phyloP scores from a whole-genome alignment of 2,888 invertebrate species.

The Dysmachus trigonus region DNA sequence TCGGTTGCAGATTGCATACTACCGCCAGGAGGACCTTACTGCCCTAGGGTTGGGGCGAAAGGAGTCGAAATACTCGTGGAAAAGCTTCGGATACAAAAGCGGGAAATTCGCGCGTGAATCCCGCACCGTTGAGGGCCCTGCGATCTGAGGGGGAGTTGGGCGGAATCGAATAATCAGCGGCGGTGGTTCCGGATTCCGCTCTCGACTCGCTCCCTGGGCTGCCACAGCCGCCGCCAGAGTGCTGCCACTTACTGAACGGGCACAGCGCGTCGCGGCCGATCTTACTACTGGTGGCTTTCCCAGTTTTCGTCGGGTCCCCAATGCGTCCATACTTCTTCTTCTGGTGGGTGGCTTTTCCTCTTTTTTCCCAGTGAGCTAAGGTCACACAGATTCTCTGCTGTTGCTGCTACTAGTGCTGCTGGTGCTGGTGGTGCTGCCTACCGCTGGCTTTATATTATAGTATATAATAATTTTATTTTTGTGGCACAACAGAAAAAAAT shows the following conservation, averaged over 20 bases:
- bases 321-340: slow-evolving; percentile 36
- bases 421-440: no score
- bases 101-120: slow-evolving; percentile 35
- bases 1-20: background rate
- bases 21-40: background rate
- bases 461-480: no score
- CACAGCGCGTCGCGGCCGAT: background rate
- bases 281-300: slow-evolving; percentile 45
- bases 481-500: background rate
- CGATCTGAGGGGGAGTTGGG: background rate
- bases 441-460: no score
- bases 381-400: slow-evolving; percentile 8
- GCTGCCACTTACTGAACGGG: slow-evolving; percentile 19
- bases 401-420: background rate
- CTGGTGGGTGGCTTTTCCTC: slow-evolving; percentile 3
- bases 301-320: slow-evolving; percentile 47
- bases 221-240: background rate
- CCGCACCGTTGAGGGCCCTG: background rate
- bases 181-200: slow-evolving; percentile 22
- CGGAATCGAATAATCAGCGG: background rate
- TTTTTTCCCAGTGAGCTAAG: slow-evolving; percentile 2
- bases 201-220: slow-evolving; percentile 16
- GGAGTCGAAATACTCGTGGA: background rate
- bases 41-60: background rate
- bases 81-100: slow-evolving; percentile 24